A percentile compares a stretch with the other conserved stretches of the same genome.
Evolutionary conservation across 2,888 invertebrate genomes (phyloP).

Genomic region (Caenorhabditis becei): DNA sequence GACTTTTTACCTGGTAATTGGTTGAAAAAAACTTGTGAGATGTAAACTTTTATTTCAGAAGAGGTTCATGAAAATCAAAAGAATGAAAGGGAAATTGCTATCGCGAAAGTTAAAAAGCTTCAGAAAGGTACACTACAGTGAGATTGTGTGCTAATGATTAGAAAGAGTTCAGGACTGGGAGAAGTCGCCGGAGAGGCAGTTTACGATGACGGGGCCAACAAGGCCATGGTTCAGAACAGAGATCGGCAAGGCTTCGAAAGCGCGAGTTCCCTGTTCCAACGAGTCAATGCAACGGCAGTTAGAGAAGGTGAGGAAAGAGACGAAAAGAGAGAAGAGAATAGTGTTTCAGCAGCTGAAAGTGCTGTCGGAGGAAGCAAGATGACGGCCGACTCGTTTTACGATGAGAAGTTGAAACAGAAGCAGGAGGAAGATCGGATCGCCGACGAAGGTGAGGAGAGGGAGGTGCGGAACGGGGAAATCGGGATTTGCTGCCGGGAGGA

Average conservation of each 20-base stretch:
- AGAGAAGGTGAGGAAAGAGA: not conserved
- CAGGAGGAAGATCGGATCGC: conserved; percentile 31
- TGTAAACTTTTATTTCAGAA: conserved; percentile 2
- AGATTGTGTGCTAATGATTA: no score
- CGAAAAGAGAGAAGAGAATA: not conserved
- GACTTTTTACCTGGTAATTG: conserved; percentile 33
- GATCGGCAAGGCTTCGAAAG: conserved; percentile 13
- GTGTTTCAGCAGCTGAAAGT: conserved; percentile 9
- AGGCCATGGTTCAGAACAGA: not conserved
- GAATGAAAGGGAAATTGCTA: conserved; percentile 24
- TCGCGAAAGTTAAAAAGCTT: conserved; percentile 33
- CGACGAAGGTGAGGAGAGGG: conserved; percentile 1
- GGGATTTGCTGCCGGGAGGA: no score
- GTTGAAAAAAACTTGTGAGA: not conserved
- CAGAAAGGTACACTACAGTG: conserved; percentile 19
- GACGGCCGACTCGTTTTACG: conserved; percentile 51
- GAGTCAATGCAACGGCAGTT: conserved; percentile 11
- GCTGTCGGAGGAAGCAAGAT: conserved; percentile 18
- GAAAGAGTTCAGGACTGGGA: conserved; percentile 25
- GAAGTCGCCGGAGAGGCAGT: conserved; percentile 16
- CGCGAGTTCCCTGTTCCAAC: conserved; percentile 13
- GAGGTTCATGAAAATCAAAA: conserved; percentile 32
- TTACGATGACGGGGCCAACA: conserved; percentile 24
- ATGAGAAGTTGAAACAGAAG: conserved; percentile 51
- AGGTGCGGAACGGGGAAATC: not conserved